Evolutionary conservation across 92 coral and sea anemone genomes (phyloP).

Genomic region (Paragorgia papillata): DNA sequence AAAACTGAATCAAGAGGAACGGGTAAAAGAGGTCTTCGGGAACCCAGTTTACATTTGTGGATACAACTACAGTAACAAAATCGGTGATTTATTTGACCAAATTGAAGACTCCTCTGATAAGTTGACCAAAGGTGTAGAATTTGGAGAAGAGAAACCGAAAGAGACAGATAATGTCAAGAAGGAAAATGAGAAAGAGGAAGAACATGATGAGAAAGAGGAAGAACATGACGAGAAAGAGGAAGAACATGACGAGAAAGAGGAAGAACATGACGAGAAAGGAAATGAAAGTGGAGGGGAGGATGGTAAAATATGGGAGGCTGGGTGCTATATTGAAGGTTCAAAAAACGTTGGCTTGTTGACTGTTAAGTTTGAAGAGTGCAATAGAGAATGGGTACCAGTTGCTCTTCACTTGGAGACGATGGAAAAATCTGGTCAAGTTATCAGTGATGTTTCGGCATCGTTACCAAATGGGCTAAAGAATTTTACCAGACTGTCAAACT

Average conservation of each 20-base stretch:
- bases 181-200: too few relatives aligned
- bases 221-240: slow-evolving; percentile 26
- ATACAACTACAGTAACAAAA: slow-evolving; percentile 48
- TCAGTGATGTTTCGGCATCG: slow-evolving; percentile 79
- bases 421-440: slow-evolving; percentile 72
- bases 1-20: slow-evolving; percentile 72
- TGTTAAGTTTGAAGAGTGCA: slow-evolving; percentile 69
- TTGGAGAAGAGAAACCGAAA: slow-evolving; percentile 18
- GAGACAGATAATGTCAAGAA: too few relatives aligned
- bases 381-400: slow-evolving; percentile 85
- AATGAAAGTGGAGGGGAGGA: background rate
- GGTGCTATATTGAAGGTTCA: slow-evolving; percentile 80
- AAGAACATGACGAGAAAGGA: slow-evolving; percentile 19
- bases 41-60: slow-evolving; percentile 76
- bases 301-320: slow-evolving; percentile 63
- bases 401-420: slow-evolving; percentile 71
- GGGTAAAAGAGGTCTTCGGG: slow-evolving; percentile 73
- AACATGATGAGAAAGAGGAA: too few relatives aligned
- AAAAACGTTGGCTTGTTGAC: slow-evolving; percentile 74
- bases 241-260: slow-evolving; percentile 25
- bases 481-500: slow-evolving; percentile 72
- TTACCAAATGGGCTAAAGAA: slow-evolving; percentile 87
- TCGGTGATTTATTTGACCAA: background rate
- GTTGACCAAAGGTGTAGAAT: slow-evolving; percentile 10
- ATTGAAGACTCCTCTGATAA: background rate